These are phyloP conservation scores for Cossypha niveicapilla DNA, from an alignment of 2,797 vertebrate species.

Conservation along the genomic window DNA sequence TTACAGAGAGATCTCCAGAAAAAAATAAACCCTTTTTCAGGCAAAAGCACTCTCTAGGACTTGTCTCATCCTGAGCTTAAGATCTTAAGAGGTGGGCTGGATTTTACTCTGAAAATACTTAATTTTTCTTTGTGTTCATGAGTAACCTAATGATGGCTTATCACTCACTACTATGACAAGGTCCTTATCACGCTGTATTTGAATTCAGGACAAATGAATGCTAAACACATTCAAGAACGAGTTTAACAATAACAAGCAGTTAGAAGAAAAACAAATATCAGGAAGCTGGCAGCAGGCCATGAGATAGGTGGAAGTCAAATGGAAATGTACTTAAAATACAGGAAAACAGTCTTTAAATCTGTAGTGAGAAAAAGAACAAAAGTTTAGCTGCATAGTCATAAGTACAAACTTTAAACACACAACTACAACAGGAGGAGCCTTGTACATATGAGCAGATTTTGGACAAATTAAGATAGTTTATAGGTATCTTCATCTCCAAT, in stretches of 20 bases:
- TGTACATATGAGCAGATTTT: background rate
- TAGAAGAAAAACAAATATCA: background rate
- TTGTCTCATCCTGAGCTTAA: background rate
- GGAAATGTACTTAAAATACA: background rate
- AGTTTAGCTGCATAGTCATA: background rate
- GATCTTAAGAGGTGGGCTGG: background rate
- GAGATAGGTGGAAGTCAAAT: background rate
- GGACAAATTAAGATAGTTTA: constrained; percentile 21
- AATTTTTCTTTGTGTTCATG: background rate
- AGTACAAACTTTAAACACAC: background rate
- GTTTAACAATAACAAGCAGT: background rate
- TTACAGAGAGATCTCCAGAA: background rate
- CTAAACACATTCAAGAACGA: background rate
- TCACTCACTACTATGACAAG: background rate
- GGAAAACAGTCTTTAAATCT: background rate
- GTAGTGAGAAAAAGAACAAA: background rate
- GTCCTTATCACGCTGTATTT: accelerated
- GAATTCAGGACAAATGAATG: background rate
- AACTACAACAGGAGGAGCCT: background rate
- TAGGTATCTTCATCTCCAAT: background rate
- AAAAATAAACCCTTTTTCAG: background rate
- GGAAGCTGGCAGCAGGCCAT: background rate
- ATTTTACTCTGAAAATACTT: background rate
- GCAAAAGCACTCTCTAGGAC: background rate
- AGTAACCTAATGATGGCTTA: background rate